Base-by-base conservation (phyloP, 2,888 invertebrate genomes). In the Coelinius sp. region DNA sequence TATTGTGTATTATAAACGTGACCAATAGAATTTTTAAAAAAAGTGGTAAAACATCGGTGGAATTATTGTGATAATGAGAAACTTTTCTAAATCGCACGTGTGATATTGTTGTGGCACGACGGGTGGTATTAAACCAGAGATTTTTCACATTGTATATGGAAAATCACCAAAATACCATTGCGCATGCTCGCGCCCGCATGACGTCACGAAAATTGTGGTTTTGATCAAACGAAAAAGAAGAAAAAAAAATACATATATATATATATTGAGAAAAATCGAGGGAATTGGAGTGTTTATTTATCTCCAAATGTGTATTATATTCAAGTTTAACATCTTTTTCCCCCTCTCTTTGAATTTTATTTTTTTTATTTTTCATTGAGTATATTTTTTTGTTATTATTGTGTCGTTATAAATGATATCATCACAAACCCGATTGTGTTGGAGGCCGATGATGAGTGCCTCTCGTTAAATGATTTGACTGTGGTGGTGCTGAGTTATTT, bases 171-270 rank as follows among this genome's bases (percentile, higher is more conserved):
- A 86, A 84, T 83, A 81, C 75, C 75, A 78, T 78, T 85, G 87
- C 87, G 87, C 87, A 87, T 87, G 87, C 81, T 80, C 84, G 80
- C 81, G 80, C 80, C 79, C 82, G 83, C 82, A 82, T 87, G 87
- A 87, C 86, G 87, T 87, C 86, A 87, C 84, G 84, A 84, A 84
- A 84, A 83, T 85, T 83, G 86, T 85, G 84, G 81, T 85, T 83
- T 84, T 84, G 83, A 85, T 85, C 83, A 84, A 82, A 80, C 80
- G 78, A 74, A 59, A 59, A 25, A 25, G 56, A 27, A 56, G 25
- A 56, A 56, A 27, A 14, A 56, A 35, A 35, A 17, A 59, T 10
- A 8, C 7, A 20, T 2, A 53, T 25, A 25, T 25, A 27, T 10
- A 49, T 3, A 49, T 7, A 46, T 12, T 1, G 7, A 46, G n/a